These are phyloP conservation scores for Melanaphis sacchari DNA, from an alignment of 1,140 invertebrate genomes.

Conservation along the genomic window DNA sequence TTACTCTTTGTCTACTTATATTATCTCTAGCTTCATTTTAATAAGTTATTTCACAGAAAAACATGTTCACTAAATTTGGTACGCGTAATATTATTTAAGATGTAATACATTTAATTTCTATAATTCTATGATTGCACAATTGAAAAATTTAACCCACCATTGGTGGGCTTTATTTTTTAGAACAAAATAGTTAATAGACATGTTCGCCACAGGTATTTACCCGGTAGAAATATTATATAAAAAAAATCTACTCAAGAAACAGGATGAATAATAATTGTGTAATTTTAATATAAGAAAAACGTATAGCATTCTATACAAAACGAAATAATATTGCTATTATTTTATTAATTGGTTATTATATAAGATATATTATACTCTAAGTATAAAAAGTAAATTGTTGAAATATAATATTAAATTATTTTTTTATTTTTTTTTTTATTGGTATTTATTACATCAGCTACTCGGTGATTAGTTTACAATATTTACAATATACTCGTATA, in stretches of 20 bases:
- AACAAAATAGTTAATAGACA: neutral
- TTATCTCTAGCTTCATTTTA: neutral
- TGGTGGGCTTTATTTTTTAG: neutral
- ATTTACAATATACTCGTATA: no score
- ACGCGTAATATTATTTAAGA: neutral
- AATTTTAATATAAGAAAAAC: neutral
- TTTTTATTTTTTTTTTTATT: no score
- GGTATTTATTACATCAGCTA: no score
- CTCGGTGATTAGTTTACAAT: no score
- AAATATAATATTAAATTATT: no score
- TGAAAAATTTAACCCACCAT: neutral
- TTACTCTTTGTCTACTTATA: neutral
- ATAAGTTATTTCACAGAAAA: neutral
- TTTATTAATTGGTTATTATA: neutral
- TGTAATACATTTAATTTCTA: neutral
- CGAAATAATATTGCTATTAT: neutral
- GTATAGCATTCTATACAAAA: neutral
- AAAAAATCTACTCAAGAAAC: neutral
- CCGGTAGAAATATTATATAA: neutral
- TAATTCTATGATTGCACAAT: neutral
- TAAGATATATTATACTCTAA: neutral
- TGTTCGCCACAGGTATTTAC: neutral
- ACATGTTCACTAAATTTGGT: neutral
- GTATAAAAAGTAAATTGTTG: no score
- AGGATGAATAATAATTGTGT: neutral